A percentile compares a stretch with the other conserved stretches of the same genome.
Evolutionary conservation across 2,797 vertebrate species (phyloP).

Genomic region (Novumbra hubbsi): DNA sequence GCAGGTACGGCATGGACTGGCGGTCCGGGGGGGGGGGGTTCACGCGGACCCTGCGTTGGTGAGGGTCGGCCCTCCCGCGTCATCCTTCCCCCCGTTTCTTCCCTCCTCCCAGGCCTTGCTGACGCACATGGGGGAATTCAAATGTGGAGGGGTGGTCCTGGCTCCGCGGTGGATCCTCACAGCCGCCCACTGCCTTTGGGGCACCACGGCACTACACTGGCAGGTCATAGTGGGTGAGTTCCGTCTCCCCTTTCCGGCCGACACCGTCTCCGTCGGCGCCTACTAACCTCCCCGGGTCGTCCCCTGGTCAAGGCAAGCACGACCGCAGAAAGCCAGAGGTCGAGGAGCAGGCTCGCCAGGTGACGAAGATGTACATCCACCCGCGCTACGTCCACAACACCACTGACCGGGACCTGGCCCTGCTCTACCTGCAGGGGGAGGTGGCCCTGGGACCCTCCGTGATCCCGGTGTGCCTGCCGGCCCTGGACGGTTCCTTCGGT

Average conservation of each 20-base stretch:
- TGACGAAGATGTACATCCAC: slow-evolving; percentile 71
- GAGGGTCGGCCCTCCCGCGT: too few relatives aligned
- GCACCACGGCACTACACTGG: slow-evolving; percentile 13
- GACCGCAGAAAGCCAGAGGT: slow-evolving; percentile 54
- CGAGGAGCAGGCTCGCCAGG: slow-evolving; percentile 74
- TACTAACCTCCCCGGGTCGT: neutral
- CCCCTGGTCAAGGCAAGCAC: slow-evolving; percentile 76
- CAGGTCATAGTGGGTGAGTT: slow-evolving; percentile 74
- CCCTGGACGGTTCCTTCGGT: slow-evolving; percentile 67
- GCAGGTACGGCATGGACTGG: slow-evolving; percentile 76
- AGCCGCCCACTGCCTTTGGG: slow-evolving; percentile 87
- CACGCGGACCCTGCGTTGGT: too few relatives aligned
- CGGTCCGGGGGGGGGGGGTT: too few relatives aligned
- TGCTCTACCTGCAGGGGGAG: slow-evolving; percentile 72
- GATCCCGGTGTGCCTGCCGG: slow-evolving; percentile 85
- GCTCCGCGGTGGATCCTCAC: slow-evolving; percentile 82
- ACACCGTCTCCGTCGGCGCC: neutral
- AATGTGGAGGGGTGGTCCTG: slow-evolving; percentile 84
- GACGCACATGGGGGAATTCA: slow-evolving; percentile 12
- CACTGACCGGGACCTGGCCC: slow-evolving; percentile 79
- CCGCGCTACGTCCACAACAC: slow-evolving; percentile 59
- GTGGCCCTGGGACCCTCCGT: slow-evolving; percentile 67
- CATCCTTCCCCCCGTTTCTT: neutral
- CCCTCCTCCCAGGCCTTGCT: slow-evolving; percentile 77
- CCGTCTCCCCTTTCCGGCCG: neutral